These are phyloP conservation scores for Triops longicaudatus DNA, from an alignment of 1,140 invertebrate genomes.

Conservation along the genomic window DNA sequence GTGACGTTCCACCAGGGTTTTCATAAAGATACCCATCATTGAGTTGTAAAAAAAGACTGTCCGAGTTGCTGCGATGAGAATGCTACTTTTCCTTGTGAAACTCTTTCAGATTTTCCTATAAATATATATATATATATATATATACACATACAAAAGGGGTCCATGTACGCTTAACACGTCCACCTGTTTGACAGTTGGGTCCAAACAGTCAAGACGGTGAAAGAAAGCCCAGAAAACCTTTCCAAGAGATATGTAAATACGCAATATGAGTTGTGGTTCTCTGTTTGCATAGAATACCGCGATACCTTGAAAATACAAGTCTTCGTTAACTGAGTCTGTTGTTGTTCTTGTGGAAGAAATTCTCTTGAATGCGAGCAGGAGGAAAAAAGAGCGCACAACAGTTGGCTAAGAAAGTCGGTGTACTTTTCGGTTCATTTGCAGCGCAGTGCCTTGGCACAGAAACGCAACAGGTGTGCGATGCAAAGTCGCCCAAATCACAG, in stretches of 20 bases:
- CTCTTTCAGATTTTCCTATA: background rate
- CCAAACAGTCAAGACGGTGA: background rate
- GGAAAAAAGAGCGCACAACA: background rate
- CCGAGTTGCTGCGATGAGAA: background rate
- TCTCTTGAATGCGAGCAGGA: no score
- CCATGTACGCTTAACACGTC: background rate
- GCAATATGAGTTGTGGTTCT: background rate
- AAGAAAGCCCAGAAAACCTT: background rate
- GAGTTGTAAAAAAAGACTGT: background rate
- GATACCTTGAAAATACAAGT: conserved; percentile 13
- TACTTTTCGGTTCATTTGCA: conserved; percentile 7
- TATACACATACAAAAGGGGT: background rate
- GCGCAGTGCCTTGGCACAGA: background rate
- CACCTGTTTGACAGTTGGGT: background rate
- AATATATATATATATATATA: no score
- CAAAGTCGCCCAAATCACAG: background rate
- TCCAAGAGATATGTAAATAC: conserved; percentile 3
- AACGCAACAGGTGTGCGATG: conserved; percentile 14
- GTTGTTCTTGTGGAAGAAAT: no score
- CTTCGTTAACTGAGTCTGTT: background rate
- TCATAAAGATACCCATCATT: background rate
- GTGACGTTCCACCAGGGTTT: background rate
- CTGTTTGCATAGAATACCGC: background rate
- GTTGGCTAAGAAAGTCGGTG: background rate
- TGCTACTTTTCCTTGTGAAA: conserved; percentile 9